A percentile compares a stretch with the other conserved stretches of the same genome.
These are phyloP conservation scores for Hexactinellida sp. DNA, from an alignment of 37 sponge, comb jelly and placozoan species.

Conservation along the genomic window DNA sequence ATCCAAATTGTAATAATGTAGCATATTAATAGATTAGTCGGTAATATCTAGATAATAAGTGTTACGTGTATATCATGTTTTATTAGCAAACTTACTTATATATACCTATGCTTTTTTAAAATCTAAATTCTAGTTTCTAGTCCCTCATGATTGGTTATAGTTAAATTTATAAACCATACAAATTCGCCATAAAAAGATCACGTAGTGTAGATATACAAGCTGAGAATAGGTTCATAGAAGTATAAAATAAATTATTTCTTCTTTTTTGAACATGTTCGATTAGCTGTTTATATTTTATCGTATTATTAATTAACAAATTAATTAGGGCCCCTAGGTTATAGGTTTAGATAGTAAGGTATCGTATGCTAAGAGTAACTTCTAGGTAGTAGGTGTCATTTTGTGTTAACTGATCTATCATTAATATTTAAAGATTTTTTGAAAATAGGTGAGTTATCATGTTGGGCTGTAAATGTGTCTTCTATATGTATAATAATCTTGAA, in stretches of 20 bases:
- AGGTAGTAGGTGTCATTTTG: not conserved
- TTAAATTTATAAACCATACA: not conserved
- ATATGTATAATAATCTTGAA: not conserved
- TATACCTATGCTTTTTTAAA: too few species aligned
- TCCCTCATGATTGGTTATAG: not conserved
- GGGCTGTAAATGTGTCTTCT: not conserved
- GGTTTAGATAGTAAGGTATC: not conserved
- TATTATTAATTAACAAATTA: too few species aligned
- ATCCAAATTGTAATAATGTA: too few species aligned
- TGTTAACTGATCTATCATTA: not conserved
- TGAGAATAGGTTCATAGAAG: not conserved
- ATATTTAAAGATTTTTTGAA: too few species aligned
- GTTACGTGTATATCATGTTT: not conserved
- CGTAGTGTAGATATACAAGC: not conserved
- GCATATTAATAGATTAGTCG: too few species aligned
- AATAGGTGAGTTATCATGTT: not conserved
- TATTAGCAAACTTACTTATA: too few species aligned
- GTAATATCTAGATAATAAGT: not conserved
- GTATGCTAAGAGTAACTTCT: not conserved
- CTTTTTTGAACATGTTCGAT: too few species aligned
- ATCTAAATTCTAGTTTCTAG: too few species aligned
- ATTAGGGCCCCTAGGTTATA: too few species aligned
- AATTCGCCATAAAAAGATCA: not conserved
- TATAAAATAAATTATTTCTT: not conserved
- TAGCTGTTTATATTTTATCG: too few species aligned